A percentile compares a stretch with the other conserved stretches of the same genome.
Evolutionary conservation across 1,140 invertebrate genomes (phyloP).

Genomic region (Drosophila mayri): DNA sequence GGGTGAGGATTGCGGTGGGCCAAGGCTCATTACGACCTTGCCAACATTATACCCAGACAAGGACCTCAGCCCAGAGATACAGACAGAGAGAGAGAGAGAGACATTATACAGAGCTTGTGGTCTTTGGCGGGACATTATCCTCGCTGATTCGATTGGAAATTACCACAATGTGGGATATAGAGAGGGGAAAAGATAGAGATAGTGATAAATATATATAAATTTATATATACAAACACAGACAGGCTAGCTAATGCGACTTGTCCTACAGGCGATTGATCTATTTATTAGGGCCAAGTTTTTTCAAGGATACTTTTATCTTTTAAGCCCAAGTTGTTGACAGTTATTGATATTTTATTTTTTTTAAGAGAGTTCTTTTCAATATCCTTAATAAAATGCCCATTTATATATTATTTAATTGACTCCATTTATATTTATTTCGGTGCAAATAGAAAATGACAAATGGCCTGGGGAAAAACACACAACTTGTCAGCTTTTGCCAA

Average conservation of each 20-base stretch:
- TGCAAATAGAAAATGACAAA: slow-evolving; percentile 4
- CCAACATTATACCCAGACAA: neutral
- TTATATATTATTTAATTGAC: neutral
- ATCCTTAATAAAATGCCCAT: neutral
- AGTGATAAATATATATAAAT: neutral
- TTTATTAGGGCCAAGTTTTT: slow-evolving; percentile 5
- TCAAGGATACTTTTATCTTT: no score
- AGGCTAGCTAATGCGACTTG: slow-evolving; percentile 6
- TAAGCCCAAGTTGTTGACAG: neutral
- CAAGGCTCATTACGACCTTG: slow-evolving; percentile 42
- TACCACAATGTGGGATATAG: neutral
- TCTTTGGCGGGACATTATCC: slow-evolving; percentile 19
- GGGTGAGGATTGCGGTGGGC: slow-evolving; percentile 23
- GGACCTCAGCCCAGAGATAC: neutral
- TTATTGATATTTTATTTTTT: neutral
- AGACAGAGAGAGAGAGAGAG: neutral
- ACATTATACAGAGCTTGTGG: slow-evolving; percentile 11
- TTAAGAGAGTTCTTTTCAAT: no score
- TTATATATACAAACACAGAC: neutral
- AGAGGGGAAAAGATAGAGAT: neutral
- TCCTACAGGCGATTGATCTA: slow-evolving; percentile 1
- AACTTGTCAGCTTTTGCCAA: slow-evolving; percentile 1
- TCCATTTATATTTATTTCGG: neutral
- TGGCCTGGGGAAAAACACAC: neutral
- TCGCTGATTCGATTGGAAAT: slow-evolving; percentile 27